A percentile compares a stretch with the other conserved stretches of the same genome.
These are phyloP conservation scores for Drosophila azteca DNA, from an alignment of 1,140 invertebrate species.

Conservation along the genomic window DNA sequence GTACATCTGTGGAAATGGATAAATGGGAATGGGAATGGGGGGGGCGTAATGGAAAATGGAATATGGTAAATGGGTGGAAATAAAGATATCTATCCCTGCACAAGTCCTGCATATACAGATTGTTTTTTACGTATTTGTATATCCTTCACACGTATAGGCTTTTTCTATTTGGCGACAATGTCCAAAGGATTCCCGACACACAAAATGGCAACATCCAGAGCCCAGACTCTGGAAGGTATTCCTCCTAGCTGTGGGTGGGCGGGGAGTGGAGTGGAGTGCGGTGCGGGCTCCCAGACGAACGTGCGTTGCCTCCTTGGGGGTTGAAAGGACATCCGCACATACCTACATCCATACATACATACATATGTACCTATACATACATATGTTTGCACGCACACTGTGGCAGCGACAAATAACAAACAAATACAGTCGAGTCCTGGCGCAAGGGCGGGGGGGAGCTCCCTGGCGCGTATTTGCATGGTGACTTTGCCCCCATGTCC, in stretches of 20 bases:
- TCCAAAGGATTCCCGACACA: conserved; percentile 57
- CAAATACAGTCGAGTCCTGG: conserved; percentile 61
- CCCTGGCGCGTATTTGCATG: conserved; percentile 70
- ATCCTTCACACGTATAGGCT: conserved; percentile 34
- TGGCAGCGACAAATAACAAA: conserved; percentile 75
- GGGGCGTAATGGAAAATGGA: not conserved
- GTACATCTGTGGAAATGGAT: too few relatives aligned
- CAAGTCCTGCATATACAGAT: not conserved
- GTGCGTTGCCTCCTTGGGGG: conserved; percentile 63
- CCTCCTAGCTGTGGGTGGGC: not conserved
- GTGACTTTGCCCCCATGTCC: not conserved
- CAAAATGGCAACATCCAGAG: conserved; percentile 70
- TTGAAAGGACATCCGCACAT: conserved; percentile 67
- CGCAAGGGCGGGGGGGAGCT: conserved; percentile 49
- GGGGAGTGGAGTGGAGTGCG: not conserved
- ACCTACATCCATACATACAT: conserved; percentile 23
- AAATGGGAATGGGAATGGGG: too few relatives aligned
- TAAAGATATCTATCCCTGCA: not conserved
- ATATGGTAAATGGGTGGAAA: conserved; percentile 17
- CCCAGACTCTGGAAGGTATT: conserved; percentile 53
- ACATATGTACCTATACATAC: conserved; percentile 33
- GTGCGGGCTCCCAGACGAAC: conserved; percentile 54
- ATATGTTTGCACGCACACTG: conserved; percentile 49
- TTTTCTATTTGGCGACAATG: conserved; percentile 75
- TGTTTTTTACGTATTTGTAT: conserved; percentile 17